Base-by-base conservation (phyloP, 2,888 invertebrate species). In the Agonopterix heracliana region DNA sequence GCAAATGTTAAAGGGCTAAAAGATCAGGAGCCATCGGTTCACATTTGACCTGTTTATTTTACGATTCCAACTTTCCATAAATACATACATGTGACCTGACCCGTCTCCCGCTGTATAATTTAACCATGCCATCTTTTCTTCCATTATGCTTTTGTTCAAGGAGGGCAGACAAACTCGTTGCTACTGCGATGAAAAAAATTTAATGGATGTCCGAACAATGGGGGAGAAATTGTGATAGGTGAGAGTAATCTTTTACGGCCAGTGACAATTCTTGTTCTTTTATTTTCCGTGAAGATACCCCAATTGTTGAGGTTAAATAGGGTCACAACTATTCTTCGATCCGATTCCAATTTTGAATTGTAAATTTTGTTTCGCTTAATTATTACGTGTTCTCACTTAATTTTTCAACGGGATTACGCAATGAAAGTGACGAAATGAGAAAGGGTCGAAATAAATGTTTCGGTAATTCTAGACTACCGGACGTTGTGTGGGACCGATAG, bases 181-280 rank as follows among this genome's bases (percentile, higher is more conserved):
- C 65, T 68, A 66, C 59, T 63, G 61, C 68, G 71, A 71, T 63
- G 71, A 79, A 77, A 77, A 64, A 63, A 61, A 61, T 71, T 83
- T 85, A 86, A 86, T 87, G 84, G 80, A 72, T 72, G 74, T 77
- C 74, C 72, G 70, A 72, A 86, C 85, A 87, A 87, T 81, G 63
- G 61, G 41, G 68, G 75, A 78, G 87, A 86, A 85, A 87, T 88
- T 84, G 81, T 87, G 83, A 87, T 87, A 85, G 87, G 87, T 80
- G 86, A 82, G 85, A 84, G 82, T 78, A 79, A 82, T 84, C 83
- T 87, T 79, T 69, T 76, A 71, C 72, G 70, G 70, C 68, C 76
- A 68, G 70, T 65, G 76, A 74, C 76, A 66, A 75, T 78, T 72
- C 76, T 69, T 66, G 75, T 73, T 71, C 74, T 74, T 78, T 78